phyloP scores from a whole-genome alignment of 2,113 vertebrate genomes.

The Lamprotornis superbus region DNA sequence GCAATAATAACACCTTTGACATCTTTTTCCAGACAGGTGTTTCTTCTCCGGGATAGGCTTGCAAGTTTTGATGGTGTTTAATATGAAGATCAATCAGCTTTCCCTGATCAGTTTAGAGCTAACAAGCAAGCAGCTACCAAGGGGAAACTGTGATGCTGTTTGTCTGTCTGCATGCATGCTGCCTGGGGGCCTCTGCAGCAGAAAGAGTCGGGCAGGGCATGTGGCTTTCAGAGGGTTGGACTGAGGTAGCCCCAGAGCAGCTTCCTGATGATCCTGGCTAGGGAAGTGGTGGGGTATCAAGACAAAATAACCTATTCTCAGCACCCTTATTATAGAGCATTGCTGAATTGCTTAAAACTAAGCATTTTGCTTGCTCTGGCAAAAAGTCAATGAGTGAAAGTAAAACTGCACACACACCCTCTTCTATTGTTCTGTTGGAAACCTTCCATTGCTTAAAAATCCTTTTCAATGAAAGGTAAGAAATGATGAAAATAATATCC shows the following conservation, averaged over 20 bases:
- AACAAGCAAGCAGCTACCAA: neutral
- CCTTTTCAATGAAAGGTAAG: neutral
- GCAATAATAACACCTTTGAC: neutral
- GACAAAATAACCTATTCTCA: neutral
- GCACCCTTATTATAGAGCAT: neutral
- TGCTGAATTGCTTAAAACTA: constrained; percentile 4
- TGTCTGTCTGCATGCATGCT: neutral
- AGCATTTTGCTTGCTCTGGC: constrained; percentile 28
- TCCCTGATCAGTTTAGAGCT: neutral
- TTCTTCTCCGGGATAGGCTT: neutral
- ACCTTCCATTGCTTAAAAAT: constrained; percentile 17
- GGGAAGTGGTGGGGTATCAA: neutral
- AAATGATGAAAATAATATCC: constrained; percentile 32
- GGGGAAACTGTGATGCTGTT: neutral
- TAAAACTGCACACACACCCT: neutral
- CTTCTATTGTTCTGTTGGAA: constrained; percentile 58
- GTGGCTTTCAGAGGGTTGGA: neutral
- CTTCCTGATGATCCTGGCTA: neutral
- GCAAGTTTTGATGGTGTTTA: neutral
- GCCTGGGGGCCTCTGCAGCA: neutral
- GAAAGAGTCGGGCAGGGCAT: neutral
- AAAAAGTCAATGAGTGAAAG: constrained; percentile 54
- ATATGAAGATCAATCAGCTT: neutral
- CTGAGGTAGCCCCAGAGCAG: neutral
- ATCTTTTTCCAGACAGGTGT: neutral